Evolutionary conservation across 2,113 vertebrate genomes (phyloP), one percentile per base, ranked within the genome.

Genomic region (Tragelaphus scriptus): DNA sequence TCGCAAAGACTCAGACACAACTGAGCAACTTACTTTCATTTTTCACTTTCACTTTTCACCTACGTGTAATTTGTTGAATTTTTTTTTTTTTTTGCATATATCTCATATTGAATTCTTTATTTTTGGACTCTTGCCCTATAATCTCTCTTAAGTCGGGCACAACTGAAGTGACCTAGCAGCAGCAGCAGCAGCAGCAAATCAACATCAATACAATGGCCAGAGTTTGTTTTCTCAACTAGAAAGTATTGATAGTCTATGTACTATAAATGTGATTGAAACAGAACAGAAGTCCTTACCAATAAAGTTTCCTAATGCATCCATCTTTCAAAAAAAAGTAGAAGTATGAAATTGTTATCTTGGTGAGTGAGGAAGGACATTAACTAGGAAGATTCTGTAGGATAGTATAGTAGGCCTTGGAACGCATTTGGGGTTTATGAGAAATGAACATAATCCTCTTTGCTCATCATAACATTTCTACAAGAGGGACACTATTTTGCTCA

Each of bases 291-390:
- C 56, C 36, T 8, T 93, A 91, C 49, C 58, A 94, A 85, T 92
- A 92, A 84, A 89, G 59, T 87, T 88, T 92, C 36, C 30, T 84
- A 49, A 93, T 88, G 47, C 51, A 19, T 91, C 86, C 53, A 65
- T 90, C 49, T 94, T 91, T 75, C 68, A 61, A 30, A 21, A 68
- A 36, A 59, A 14, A 21, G 16, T 16, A 36, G 11, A 77, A 61
- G 11, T 7, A 12, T 40, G 53, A 16, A 56, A 47, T 68, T 44
- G 14, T 21, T 25, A 8, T 40, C 51, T 65, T 55, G 28, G 10
- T 59, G 53, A 88, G 23, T 7, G 16, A 82, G 16, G 44, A 86
- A 68, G 30, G 8, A 36, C 32, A 55, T n/a, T 65, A 26, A 32
- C 8, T 61, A 32, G 47, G 15, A 9, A 56, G 36, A 40, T 10